Evolutionary conservation across 1,140 invertebrate genomes (phyloP).

Genomic region (Neodiprion fabricii): DNA sequence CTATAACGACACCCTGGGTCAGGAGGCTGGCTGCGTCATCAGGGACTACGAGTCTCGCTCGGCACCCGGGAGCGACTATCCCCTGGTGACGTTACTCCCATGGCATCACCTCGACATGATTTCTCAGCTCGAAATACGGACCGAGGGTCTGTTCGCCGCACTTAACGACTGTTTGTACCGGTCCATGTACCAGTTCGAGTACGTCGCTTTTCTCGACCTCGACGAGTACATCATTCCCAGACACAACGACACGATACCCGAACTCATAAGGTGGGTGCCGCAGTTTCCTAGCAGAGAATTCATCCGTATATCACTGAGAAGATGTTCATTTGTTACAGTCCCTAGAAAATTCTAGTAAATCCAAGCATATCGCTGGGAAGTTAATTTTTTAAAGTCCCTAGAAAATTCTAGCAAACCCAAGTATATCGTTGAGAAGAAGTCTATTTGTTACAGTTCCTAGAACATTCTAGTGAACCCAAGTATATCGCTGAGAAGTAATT

Average conservation of each 20-base stretch:
- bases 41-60: constrained; percentile 68
- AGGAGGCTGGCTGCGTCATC: constrained; percentile 78
- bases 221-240: constrained; percentile 91
- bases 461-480: no score
- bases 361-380: no score
- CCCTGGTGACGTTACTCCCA: constrained; percentile 80
- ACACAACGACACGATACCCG: constrained; percentile 72
- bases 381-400: no score
- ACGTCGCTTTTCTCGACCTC: constrained; percentile 85
- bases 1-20: constrained; percentile 89
- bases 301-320: no score
- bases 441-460: no score
- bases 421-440: no score
- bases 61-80: constrained; percentile 44
- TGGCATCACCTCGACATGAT: constrained; percentile 87
- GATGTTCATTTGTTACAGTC: no score
- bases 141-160: constrained; percentile 89
- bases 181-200: constrained; percentile 82
- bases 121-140: constrained; percentile 90
- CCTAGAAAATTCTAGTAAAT: no score
- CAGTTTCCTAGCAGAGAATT: no score
- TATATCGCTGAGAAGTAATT: no score
- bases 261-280: constrained; percentile 67
- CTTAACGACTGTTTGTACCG: constrained; percentile 94
- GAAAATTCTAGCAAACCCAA: no score